Percentiles rank a stretch among this genome's conserved stretches.
Evolutionary conservation across 1,140 invertebrate genomes (phyloP).

Genomic region (Cyclargus thomasi): DNA sequence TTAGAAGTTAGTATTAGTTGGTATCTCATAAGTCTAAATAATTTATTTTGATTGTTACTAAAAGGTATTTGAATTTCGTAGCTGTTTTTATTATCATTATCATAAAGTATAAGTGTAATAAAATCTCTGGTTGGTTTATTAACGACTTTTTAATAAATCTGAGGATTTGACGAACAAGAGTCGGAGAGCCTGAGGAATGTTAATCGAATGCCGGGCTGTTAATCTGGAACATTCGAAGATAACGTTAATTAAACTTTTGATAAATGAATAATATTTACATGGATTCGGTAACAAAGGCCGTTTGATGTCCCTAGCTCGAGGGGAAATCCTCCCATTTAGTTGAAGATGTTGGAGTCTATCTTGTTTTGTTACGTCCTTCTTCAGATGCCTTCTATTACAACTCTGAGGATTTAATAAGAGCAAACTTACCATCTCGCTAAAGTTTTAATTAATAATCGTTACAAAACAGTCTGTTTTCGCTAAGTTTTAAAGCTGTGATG

Average conservation of each 20-base stretch:
- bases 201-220: conserved; percentile 9
- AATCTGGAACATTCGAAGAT: conserved; percentile 7
- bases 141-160: not conserved
- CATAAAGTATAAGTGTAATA: not conserved
- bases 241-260: conserved; percentile 9
- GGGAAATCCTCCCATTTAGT: not conserved
- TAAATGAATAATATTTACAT: conserved; percentile 15
- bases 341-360: conserved; percentile 18
- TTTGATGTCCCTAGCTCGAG: conserved; percentile 9
- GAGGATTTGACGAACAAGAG: not conserved
- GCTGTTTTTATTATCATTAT: not conserved
- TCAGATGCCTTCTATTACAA: conserved; percentile 33
- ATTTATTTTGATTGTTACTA: no score
- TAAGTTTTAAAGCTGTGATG: not conserved
- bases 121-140: not conserved
- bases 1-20: no score
- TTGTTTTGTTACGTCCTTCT: conserved; percentile 34
- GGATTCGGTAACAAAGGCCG: not conserved
- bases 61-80: not conserved
- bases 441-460: conserved; percentile 32
- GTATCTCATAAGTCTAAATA: no score
- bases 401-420: conserved; percentile 40
- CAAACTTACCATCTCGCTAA: conserved; percentile 33
- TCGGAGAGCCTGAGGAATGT: not conserved
- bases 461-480: not conserved